Base-by-base conservation (phyloP, 2,113 vertebrate genomes). In the Periophthalmodon schlosseri region DNA sequence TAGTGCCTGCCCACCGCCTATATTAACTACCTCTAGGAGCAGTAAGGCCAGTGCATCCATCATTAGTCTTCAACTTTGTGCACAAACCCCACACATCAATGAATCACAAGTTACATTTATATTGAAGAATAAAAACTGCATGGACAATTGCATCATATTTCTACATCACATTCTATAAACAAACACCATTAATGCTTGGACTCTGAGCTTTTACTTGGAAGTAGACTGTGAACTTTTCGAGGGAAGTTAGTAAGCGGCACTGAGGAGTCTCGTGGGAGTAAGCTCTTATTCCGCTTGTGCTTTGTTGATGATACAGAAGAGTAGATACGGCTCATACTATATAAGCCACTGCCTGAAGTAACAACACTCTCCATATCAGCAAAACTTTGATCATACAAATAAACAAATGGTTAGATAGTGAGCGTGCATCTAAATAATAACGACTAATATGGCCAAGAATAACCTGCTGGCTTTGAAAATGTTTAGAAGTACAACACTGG, bases 21-120 rank as follows among this genome's bases (percentile, higher is more conserved):
- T 73, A 70, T 80, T 87, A 84, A 74, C 73, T 80, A 73, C 77
- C 75, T 60, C 34, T 13, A 34, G 72, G 61, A 68, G 49, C 49
- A 60, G 54, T 75, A 58, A 68, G 57, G 24, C n/a, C 24, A 33
- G 77, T 77, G 72, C 68, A 56, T 52, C 52, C 2, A n/a, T 65
- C 75, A 70, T 21, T 20, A 66, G 15, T 2, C 33, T 60, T 44
- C 39, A 44, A 44, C 39, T 44, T 50, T 60, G 50, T 16, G 14
- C 15, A 52, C 47, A 50, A 39, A 21, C 18, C 11, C 24, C 28
- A 63, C 13, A 34, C 7, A 33, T 34, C 13, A 33, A 9, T 18
- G 14, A 63, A 34, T 63, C 28, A 61, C 7, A 16, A 63, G 28
- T 34, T 18, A 20, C 18, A 56, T 63, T 9, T 34, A 63, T 63